Evolutionary conservation across 1,140 invertebrate genomes (phyloP).

Genomic region (Metopolophium dirhodum): DNA sequence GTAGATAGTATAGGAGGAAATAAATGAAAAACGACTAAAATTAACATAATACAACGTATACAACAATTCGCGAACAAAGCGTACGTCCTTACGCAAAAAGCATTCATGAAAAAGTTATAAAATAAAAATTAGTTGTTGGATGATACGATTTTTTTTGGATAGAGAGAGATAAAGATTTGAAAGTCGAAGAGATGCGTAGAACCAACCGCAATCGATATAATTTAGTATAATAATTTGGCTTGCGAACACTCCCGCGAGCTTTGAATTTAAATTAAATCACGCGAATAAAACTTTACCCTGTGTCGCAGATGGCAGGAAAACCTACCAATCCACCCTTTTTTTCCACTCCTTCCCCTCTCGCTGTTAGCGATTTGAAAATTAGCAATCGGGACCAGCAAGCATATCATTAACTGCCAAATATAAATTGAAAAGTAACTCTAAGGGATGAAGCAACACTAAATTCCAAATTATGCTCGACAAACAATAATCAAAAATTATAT

Average conservation of each 20-base stretch:
- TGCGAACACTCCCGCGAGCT: neutral
- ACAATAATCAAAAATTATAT: neutral
- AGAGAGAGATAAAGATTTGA: neutral
- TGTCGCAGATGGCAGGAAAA: slow-evolving; percentile 14
- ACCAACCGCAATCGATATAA: neutral
- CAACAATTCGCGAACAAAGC: neutral
- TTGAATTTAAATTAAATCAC: slow-evolving; percentile 15
- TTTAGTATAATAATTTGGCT: neutral
- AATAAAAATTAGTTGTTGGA: neutral
- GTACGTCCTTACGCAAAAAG: neutral
- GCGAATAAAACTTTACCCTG: neutral
- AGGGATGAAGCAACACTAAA: neutral
- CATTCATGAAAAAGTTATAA: neutral
- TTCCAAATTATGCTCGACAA: neutral
- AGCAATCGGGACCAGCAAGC: neutral
- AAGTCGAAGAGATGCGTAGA: neutral
- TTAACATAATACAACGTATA: neutral
- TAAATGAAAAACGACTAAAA: neutral
- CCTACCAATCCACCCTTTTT: neutral
- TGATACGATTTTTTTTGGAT: neutral
- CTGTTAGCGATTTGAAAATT: neutral
- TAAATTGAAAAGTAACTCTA: slow-evolving; percentile 24
- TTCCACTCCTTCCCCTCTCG: neutral
- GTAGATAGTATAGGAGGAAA: neutral
- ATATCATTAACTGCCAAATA: neutral